A percentile compares a stretch with the other conserved stretches of the same genome.
Evolutionary conservation across 1,140 invertebrate genomes (phyloP).

Genomic region (Mercenaria mercenaria): DNA sequence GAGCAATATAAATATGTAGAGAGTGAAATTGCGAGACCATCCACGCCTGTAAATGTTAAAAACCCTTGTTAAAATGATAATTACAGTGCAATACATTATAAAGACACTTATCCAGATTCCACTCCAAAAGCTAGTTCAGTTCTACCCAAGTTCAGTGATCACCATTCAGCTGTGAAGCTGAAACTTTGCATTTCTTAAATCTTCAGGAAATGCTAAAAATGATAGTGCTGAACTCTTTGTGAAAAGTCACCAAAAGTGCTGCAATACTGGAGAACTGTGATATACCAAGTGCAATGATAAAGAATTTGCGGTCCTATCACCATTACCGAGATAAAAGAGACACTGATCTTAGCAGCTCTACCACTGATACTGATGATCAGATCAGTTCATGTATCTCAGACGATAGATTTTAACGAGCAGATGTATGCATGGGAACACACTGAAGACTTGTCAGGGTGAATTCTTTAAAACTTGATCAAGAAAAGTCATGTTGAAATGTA

Average conservation of each 20-base stretch:
- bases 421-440: constrained; percentile 5
- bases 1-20: no score
- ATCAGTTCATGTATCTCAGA: neutral
- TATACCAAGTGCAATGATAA: neutral
- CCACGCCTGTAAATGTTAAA: no score
- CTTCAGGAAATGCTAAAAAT: neutral
- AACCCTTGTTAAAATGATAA: neutral
- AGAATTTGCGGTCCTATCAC: no score
- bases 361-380: neutral
- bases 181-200: no score
- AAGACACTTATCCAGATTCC: neutral
- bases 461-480: neutral
- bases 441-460: constrained; percentile 8
- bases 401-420: constrained; percentile 13
- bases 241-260: neutral
- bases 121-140: neutral
- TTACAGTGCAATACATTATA: neutral
- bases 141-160: neutral
- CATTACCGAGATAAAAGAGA: neutral
- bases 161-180: no score
- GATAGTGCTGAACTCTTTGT: neutral
- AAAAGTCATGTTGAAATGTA: neutral
- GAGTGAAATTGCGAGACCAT: neutral
- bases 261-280: neutral
- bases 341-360: neutral